These are phyloP conservation scores for Probaryconus sp. DNA, from an alignment of 1,140 invertebrate genomes.

Conservation along the genomic window DNA sequence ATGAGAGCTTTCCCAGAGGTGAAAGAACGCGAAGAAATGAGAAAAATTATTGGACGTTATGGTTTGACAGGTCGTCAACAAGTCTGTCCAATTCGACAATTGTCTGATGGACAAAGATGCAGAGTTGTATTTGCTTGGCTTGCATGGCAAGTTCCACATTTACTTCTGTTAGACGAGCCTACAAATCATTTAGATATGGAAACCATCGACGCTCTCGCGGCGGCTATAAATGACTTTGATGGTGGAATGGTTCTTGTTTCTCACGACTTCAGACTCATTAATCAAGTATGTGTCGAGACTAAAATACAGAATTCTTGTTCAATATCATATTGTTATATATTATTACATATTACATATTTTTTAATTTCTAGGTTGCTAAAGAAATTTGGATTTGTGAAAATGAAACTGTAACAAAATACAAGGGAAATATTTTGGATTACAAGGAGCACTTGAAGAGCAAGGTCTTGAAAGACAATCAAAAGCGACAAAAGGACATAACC, in stretches of 20 bases:
- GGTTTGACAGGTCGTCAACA: slow-evolving; percentile 98
- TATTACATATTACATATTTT: slow-evolving; percentile 17
- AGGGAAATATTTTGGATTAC: slow-evolving; percentile 96
- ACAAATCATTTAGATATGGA: slow-evolving; percentile 99
- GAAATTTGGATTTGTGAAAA: slow-evolving; percentile 99
- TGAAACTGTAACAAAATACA: slow-evolving; percentile 96
- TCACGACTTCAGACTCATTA: slow-evolving; percentile 99
- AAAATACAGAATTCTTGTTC: too few species aligned
- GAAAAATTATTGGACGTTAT: slow-evolving; percentile 99
- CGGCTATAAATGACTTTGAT: slow-evolving; percentile 98
- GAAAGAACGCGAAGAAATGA: slow-evolving; percentile 99
- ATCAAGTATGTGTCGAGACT: slow-evolving; percentile 96
- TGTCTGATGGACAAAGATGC: slow-evolving; percentile 99
- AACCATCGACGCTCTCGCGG: slow-evolving; percentile 98
- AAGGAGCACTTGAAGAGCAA: slow-evolving; percentile 95
- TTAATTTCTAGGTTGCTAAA: slow-evolving; percentile 90
- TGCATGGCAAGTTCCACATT: slow-evolving; percentile 96
- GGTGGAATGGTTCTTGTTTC: slow-evolving; percentile 98
- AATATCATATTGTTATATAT: too few species aligned
- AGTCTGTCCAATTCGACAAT: slow-evolving; percentile 97
- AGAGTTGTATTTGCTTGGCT: slow-evolving; percentile 99
- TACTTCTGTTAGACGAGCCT: slow-evolving; percentile 97
- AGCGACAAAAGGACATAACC: slow-evolving; percentile 72
- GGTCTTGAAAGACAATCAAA: slow-evolving; percentile 84
- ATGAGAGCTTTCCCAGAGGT: slow-evolving; percentile 97